Evolutionary conservation across 2,888 invertebrate species (phyloP).

Genomic region (Brachycybe producta): DNA sequence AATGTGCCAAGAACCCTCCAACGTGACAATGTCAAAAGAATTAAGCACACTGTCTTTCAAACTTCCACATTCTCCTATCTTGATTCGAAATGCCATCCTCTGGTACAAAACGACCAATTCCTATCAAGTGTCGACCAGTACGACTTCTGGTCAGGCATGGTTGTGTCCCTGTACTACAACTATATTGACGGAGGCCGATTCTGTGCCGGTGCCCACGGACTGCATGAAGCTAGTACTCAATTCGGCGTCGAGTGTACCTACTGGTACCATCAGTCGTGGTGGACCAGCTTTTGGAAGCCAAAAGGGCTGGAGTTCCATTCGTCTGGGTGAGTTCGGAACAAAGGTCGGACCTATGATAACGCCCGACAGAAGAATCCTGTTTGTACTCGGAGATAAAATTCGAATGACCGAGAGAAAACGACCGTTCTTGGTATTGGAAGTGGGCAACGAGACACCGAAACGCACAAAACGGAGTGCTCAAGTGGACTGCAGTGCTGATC

Average conservation of each 20-base stretch:
- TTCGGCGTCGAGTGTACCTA: too few species aligned
- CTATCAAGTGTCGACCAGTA: too few species aligned
- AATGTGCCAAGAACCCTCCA: too few species aligned
- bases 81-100: background rate
- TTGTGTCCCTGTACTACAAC: too few species aligned
- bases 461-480: too few species aligned
- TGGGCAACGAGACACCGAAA: background rate
- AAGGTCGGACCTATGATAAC: background rate
- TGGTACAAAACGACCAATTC: background rate
- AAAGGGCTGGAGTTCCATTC: background rate
- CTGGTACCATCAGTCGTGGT: too few species aligned
- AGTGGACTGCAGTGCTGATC: background rate
- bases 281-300: too few species aligned
- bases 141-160: too few species aligned
- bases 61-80: background rate
- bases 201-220: too few species aligned
- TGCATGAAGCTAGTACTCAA: too few species aligned
- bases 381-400: background rate
- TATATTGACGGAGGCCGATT: too few species aligned
- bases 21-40: too few species aligned
- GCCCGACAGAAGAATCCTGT: background rate
- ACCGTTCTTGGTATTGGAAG: constrained; percentile 3
- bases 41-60: background rate
- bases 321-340: background rate
- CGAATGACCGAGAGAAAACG: background rate